Base-by-base conservation (phyloP, 1,140 invertebrate species). In the Sycophaga agraensis region DNA sequence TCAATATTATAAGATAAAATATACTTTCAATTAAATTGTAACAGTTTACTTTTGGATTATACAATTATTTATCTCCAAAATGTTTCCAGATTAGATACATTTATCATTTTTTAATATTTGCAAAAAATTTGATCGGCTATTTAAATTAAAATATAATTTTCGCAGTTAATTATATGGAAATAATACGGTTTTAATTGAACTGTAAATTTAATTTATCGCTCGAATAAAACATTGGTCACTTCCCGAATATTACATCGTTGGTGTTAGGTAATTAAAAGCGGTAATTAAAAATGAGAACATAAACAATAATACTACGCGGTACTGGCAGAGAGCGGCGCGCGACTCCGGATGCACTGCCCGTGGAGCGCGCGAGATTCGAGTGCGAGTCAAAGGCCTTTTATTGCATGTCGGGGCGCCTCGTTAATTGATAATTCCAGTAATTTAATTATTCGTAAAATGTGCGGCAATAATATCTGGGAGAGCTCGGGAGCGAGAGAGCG, bases 391-490 rank as follows among this genome's bases (percentile, higher is more conserved):
- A 60, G 12, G 31, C 17, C 45, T 39, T 61, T 55, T 46, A 46
- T 39, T 24, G 28, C 40, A 53, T 19, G 40, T 60, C 28, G 21
- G 7, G 21, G 22, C 21, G 42, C 22, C 35, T 39, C 34, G 59
- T 43, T 56, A 50, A 49, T 62, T 46, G 50, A 61, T 61, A 55
- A 61, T 56, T 56, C 35, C 19, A 40, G 35, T 40, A 48, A 56
- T 56, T 62, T 48, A 48, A 62, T 62, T 50, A 62, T 56, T 55
- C 43, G 26, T 39, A 46, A 48, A 43, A 37, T 28, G 45, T 14
- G 24, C 42, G 22, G n/a, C 42, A 46, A 55, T 48, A 48, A 48
- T 55, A 61, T 28, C 26, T 8, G 19, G 17, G 19, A 26, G 28
- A 51, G 48, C 8, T 26, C 24, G 24, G 22, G 26, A 5, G 28